Conservation (phyloP, 1,140 invertebrate genomes). For the Amyelois transitella region DNA sequence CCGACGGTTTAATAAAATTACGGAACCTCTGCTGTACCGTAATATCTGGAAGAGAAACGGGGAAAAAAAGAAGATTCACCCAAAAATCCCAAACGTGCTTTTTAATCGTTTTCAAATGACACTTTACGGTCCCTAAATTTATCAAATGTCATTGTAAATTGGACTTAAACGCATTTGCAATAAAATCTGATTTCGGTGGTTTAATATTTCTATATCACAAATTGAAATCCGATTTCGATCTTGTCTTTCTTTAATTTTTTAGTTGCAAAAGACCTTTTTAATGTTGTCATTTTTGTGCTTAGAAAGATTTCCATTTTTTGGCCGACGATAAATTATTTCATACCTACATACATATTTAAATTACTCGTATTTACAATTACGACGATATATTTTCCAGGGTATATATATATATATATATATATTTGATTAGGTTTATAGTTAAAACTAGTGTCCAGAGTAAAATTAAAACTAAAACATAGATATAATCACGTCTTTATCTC, state of each 20-base stretch:
- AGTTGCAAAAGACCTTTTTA: too few species aligned
- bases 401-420: too few species aligned
- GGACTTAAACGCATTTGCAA: not conserved
- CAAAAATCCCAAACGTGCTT: not conserved
- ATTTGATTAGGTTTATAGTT: too few species aligned
- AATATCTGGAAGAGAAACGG: not conserved
- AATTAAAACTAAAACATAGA: too few species aligned
- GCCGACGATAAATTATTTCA: too few species aligned
- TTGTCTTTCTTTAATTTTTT: not conserved
- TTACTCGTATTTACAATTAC: too few species aligned
- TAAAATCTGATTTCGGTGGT: not conserved
- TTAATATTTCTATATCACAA: not conserved
- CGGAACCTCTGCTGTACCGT: not conserved
- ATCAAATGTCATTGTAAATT: not conserved
- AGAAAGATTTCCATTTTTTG: too few species aligned
- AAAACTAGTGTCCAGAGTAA: too few species aligned
- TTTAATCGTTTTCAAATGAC: not conserved
- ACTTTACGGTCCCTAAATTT: not conserved
- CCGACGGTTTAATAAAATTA: not conserved
- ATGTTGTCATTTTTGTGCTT: too few species aligned
- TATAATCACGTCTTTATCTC: too few species aligned
- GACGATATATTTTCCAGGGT: too few species aligned
- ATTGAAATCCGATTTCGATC: not conserved
- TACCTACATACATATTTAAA: too few species aligned
- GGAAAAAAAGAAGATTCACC: not conserved